Percentiles rank a stretch among this genome's conserved stretches.
These are phyloP conservation scores for crab-eating macaque (Macaca fascicularis) DNA, from an alignment of 2,113 vertebrate species.

Conservation along the genomic window T2T-MFA8v1.1 NC_088376.1:60738001-60738500, in stretches of 20 bases:
- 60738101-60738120: not conserved
- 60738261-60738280: not conserved
- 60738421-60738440: not conserved
- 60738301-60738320: not conserved
- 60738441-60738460: not conserved
- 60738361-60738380: slow-evolving; percentile 1
- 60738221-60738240: not conserved
- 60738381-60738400: not conserved
- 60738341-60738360: not conserved
- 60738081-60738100: not conserved
- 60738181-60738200: not conserved
- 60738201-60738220: not conserved
- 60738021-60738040: not conserved
- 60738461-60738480: not conserved
- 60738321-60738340: not conserved
- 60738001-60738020: not conserved
- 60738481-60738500: not conserved
- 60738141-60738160: not conserved
- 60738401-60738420: slow-evolving; percentile 51
- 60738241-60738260: not conserved
- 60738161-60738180: slow-evolving; percentile 13
- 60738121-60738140: not conserved
- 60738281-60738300: not conserved
- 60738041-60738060: not conserved
- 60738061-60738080: too few species aligned